These are phyloP conservation scores for Holacanthus passer DNA, from an alignment of 2,113 vertebrate species.

Conservation along the genomic window DNA sequence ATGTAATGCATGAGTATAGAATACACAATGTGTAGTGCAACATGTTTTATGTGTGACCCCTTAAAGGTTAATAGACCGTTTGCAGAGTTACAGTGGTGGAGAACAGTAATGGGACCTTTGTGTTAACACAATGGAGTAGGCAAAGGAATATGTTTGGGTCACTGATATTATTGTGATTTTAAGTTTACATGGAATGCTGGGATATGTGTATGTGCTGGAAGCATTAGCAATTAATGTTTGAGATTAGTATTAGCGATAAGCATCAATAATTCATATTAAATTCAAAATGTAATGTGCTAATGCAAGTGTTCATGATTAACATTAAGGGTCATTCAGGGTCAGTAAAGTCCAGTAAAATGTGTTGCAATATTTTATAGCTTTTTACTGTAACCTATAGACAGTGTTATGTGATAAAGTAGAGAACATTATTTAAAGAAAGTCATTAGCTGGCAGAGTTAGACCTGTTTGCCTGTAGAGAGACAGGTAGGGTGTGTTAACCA, in stretches of 20 bases:
- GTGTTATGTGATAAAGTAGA: background rate
- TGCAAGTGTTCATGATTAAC: background rate
- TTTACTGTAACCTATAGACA: background rate
- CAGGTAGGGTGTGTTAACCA: no score
- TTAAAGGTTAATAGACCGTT: background rate
- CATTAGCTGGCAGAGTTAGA: no score
- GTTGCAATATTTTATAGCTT: background rate
- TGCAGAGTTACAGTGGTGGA: background rate
- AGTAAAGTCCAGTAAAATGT: background rate
- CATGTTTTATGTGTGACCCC: background rate
- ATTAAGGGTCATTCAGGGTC: background rate
- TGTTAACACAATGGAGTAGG: background rate
- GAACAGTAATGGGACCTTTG: background rate
- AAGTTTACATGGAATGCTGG: no score
- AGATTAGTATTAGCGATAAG: background rate
- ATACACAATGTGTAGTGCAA: background rate
- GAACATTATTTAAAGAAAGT: no score
- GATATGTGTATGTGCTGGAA: no score
- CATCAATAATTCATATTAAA: no score
- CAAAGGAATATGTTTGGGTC: no score
- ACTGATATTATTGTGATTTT: no score
- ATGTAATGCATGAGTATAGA: background rate
- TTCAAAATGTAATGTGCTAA: no score
- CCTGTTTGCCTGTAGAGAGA: no score
- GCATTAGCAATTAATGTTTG: no score